Conservation (phyloP, 2,113 vertebrate species). For the Ameiurus melas region DNA sequence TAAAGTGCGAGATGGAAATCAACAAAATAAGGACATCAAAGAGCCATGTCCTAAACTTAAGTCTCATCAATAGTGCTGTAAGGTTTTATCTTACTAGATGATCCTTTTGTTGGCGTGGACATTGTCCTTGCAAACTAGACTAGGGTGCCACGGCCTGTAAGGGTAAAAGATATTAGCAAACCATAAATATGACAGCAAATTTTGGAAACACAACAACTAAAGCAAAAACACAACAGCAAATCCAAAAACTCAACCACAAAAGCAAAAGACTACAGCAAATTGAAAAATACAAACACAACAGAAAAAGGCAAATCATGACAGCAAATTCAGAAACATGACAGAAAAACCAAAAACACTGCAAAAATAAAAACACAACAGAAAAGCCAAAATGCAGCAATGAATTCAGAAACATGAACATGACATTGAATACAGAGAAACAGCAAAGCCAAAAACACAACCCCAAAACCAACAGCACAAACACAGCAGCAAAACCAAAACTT, state of each 20-base stretch:
- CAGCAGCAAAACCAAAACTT: not conserved
- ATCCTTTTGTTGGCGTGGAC: slow-evolving; percentile 20
- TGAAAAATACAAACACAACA: not conserved
- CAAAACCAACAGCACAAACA: not conserved
- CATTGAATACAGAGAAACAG: not conserved
- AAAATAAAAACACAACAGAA: no score
- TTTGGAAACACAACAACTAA: not conserved
- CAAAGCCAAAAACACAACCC: not conserved
- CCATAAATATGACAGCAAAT: not conserved
- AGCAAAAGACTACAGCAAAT: not conserved
- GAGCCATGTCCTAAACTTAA: not conserved
- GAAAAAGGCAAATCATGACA: not conserved
- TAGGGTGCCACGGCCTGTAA: not conserved
- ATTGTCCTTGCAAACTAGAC: slow-evolving; percentile 29
- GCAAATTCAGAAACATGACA: not conserved
- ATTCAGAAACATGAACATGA: not conserved
- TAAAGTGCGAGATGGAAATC: slow-evolving; percentile 45
- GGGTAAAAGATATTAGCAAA: not conserved
- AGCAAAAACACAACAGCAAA: not conserved
- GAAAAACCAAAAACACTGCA: no score
- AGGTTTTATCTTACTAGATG: slow-evolving; percentile 32
- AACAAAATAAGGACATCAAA: slow-evolving; percentile 43
- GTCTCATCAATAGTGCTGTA: slow-evolving; percentile 15
- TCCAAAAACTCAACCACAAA: not conserved
- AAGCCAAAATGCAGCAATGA: not conserved